These are phyloP conservation scores for Ligdia adustata DNA, from an alignment of 2,888 invertebrate genomes.

Conservation along the genomic window DNA sequence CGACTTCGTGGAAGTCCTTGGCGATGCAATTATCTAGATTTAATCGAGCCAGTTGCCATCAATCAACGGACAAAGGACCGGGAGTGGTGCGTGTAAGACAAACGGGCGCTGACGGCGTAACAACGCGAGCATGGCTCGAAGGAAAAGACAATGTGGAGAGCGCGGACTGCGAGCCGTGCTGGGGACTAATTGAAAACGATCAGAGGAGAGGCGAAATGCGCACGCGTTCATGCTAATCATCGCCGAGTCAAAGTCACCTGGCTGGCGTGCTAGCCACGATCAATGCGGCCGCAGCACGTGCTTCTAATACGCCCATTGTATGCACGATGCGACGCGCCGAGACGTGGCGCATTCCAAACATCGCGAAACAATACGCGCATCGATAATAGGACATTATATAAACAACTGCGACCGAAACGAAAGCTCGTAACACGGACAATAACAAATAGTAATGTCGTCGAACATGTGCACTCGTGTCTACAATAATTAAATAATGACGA, in stretches of 20 bases:
- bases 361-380: slow-evolving; percentile 74
- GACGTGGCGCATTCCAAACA: slow-evolving; percentile 75
- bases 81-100: slow-evolving; percentile 56
- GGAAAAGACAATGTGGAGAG: slow-evolving; percentile 72
- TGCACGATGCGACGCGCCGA: slow-evolving; percentile 64
- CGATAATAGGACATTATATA: slow-evolving; percentile 69
- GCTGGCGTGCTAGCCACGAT: slow-evolving; percentile 54
- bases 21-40: slow-evolving; percentile 70
- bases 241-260: slow-evolving; percentile 67
- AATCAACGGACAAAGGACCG: slow-evolving; percentile 64
- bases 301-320: slow-evolving; percentile 74
- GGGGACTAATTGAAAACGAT: slow-evolving; percentile 76
- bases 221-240: slow-evolving; percentile 69
- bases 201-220: slow-evolving; percentile 45
- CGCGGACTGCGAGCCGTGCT: slow-evolving; percentile 53
- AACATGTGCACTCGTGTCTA: slow-evolving; percentile 64
- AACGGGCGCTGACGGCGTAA: slow-evolving; percentile 56
- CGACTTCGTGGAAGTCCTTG: slow-evolving; percentile 70
- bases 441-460: slow-evolving; percentile 64
- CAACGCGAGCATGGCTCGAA: slow-evolving; percentile 43
- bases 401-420: slow-evolving; percentile 62
- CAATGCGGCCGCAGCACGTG: slow-evolving; percentile 78
- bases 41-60: slow-evolving; percentile 62
- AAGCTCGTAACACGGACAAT: slow-evolving; percentile 62
- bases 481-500: slow-evolving; percentile 64